Evolutionary conservation across 2,113 vertebrate genomes (phyloP), one percentile per base, ranked within the genome.

Genomic region (Rhagologus leucostigma): DNA sequence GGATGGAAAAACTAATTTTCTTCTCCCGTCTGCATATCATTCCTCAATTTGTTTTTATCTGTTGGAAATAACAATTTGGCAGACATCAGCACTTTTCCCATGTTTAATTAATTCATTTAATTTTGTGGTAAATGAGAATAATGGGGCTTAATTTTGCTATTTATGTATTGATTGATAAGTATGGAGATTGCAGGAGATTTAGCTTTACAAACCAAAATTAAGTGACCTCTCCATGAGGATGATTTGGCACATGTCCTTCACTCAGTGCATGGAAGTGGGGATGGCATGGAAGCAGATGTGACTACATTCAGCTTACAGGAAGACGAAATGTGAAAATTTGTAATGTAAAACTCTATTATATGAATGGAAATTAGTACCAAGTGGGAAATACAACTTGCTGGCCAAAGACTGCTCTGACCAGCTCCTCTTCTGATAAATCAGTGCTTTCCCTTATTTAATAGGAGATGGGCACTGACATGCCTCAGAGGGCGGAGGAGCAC

Each of bases 21-120:
- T 80, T 92, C 84, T 56, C 57, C 62, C 74, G 84, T 67, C 83
- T 94, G 24, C 41, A 11, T 42, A 49, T 87, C 39, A 52, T 89
- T 93, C 90, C 83, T 85, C 67, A 94, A 91, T 97, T 96, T 95
- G 84, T 93, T 96, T 97, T 95, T 91, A 65, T 95, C 91, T 93
- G 41, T 87, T 95, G 74, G 88, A 98, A 98, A 93, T 88, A 93
- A 92, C 41, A 57, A 87, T 96, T 98, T 98, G 98, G 97, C 97
- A 98, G 91, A 67, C 89, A 89, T 68, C 33, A 89, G 89, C 95
- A 93, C 83, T 96, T 97, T 97, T 76, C 81, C 95, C 84, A 50
- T 97, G 96, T 98, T 97, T 97, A 98, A 97, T 98, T 98, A 98
- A 98, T 98, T 96, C 77, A 91, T 98, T 96, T 98, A 98, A 98